Base-by-base conservation (phyloP, 92 coral and sea anemone species). In the Metridium senile region DNA sequence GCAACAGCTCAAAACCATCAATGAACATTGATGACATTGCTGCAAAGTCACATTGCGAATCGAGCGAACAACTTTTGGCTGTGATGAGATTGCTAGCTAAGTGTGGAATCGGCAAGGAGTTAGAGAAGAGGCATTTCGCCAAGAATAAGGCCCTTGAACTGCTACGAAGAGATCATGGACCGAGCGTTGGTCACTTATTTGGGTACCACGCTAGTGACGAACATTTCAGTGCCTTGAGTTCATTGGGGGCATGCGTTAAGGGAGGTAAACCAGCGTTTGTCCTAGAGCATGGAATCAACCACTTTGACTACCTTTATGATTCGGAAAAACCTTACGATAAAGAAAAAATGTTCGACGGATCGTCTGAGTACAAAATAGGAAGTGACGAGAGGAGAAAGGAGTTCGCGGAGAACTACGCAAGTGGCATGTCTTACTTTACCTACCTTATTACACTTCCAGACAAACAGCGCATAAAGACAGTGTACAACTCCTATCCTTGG, bases 401-500 rank as follows among this genome's bases (percentile, higher is more conserved):
- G 65, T 66, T 81, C 39, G 89, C 85, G 0, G 59, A 82, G 0
- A 81, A 68, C 23, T 85, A 85, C 23, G 57, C 81, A 54, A 75
- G 75, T 19, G 90, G 87, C 17, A 79, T 83, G 85, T 56, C 34
- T 23, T 28, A 33, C 78, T 56, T 83, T 22, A 64, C 87, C 11
- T 69, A 66, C 16, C 64, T 82, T 10, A 62, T 67, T 1, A 27
- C 54, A 0, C 31, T 21, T 26, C 30, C 66, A 32, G 78, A 43
- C 23, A 13, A 19, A 9, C 20, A 52, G 20, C 68, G 54, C 9
- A 33, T 43, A 2, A 52, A 30, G 2, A 74, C 30, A 49, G 71
- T 89, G 0, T 74, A 56, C 58, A 58, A 33, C 20, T 76, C 72
- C 43, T 89, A 72, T 70, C 90, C 85, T 11, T 89, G 90, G 93